Base-by-base conservation (phyloP, 2,113 vertebrate genomes). In the Tetrax tetrax region DNA sequence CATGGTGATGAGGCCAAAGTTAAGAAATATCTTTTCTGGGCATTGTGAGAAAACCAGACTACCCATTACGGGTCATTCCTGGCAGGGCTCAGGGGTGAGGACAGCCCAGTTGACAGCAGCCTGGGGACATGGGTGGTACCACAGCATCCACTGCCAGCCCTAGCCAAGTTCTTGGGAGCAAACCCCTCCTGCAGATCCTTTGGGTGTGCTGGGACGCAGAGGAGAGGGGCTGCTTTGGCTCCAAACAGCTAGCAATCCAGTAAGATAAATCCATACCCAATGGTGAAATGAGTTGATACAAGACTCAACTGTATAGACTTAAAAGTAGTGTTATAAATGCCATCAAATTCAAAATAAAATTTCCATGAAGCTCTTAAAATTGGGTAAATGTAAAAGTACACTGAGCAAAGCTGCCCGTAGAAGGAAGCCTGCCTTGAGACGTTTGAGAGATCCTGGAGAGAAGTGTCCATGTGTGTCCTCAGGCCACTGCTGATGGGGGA, bases 351-450 rank as follows among this genome's bases (percentile, higher is more conserved):
- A 25, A 84, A 54, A 13, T 5, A 10, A 28, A 31, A 0, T 16
- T 78, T n/a, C 35, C 10, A 9, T 11, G 12, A 45, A 51, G 31
- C 14, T 83, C 17, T 17, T 35, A 4, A 51, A 89, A n/a, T 15
- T 0, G 1, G 18, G 5, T 3, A 17, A 33, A 45, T 38, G 12
- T 28, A 14, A 41, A 88, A 60, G 10, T 3, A 3, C 1, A 0
- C 23, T 28, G 6, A 24, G 51, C 0, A 0, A 59, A 65, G n/a
- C 22, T 56, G 77, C 48, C 25, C 25, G 6, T 5, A 48, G 61
- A 16, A 65, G 9, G 50, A 24, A 54, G 11, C 1, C 4, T 17
- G 35, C 8, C 23, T 22, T 38, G 74, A 54, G 47, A 27, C 3
- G 2, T 5, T 3, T 20, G 4, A 41, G 53, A 47, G 8, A 21